A percentile compares a stretch with the other conserved stretches of the same genome.
These are phyloP conservation scores for Melangyna quadrimaculata DNA, from an alignment of 2,888 invertebrate genomes.

Conservation along the genomic window DNA sequence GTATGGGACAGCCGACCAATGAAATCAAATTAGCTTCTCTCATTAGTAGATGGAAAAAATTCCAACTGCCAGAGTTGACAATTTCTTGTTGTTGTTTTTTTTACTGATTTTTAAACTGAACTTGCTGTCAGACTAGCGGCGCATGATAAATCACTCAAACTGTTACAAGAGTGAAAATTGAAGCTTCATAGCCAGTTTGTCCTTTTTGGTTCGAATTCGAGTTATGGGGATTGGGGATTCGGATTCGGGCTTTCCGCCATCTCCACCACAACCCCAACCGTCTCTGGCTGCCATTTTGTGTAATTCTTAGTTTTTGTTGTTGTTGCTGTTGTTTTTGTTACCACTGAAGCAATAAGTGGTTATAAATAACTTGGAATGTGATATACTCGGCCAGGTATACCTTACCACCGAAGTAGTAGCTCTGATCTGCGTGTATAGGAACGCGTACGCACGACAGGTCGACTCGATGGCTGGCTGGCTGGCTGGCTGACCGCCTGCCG, in stretches of 20 bases:
- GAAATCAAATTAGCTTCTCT: constrained; percentile 68
- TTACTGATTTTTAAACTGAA: constrained; percentile 33
- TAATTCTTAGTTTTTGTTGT: constrained; percentile 44
- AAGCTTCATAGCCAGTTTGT: constrained; percentile 65
- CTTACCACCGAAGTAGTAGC: constrained; percentile 62
- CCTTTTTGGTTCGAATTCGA: constrained; percentile 48
- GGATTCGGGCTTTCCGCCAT: constrained; percentile 34
- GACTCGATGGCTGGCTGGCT: constrained; percentile 72
- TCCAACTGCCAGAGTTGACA: constrained; percentile 55
- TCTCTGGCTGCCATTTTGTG: constrained; percentile 63
- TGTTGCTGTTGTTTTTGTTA: not conserved
- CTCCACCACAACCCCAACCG: constrained; percentile 8
- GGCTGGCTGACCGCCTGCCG: constrained; percentile 64
- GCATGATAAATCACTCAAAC: constrained; percentile 71
- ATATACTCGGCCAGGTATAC: constrained; percentile 70
- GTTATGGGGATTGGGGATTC: not conserved
- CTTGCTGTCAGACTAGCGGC: constrained; percentile 66
- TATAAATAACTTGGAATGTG: constrained; percentile 74
- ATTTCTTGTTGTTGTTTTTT: constrained; percentile 20
- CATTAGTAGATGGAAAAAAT: constrained; percentile 63
- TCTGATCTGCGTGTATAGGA: constrained; percentile 9
- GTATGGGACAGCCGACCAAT: constrained; percentile 61
- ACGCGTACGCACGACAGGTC: constrained; percentile 70
- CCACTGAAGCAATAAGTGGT: constrained; percentile 56
- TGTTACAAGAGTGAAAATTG: constrained; percentile 69